Percentiles rank a stretch among this genome's conserved stretches.
These are phyloP conservation scores for Trichopria drosophilae DNA, from an alignment of 2,888 invertebrate genomes.

Conservation along the genomic window DNA sequence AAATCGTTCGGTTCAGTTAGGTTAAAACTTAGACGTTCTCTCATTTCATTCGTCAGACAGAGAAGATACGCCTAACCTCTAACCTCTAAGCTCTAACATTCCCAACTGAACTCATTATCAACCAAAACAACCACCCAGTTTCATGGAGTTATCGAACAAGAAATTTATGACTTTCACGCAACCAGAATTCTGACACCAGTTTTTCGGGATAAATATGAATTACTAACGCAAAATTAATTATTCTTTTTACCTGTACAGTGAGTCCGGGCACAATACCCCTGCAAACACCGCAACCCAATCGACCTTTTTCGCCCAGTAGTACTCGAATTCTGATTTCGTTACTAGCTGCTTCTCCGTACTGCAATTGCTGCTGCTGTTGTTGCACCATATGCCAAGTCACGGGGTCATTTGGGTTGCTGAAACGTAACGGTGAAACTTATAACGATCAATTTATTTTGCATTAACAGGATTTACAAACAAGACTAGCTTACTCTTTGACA, in stretches of 20 bases:
- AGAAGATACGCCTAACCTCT: too few species aligned
- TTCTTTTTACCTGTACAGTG: conserved; percentile 50
- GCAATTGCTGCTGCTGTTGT: conserved; percentile 61
- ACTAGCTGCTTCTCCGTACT: conserved; percentile 61
- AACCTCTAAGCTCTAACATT: too few species aligned
- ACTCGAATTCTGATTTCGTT: conserved; percentile 75
- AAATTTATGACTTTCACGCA: too few species aligned
- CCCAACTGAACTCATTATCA: too few species aligned
- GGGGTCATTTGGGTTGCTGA: conserved; percentile 73
- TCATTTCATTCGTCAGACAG: too few species aligned
- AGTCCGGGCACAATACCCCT: conserved; percentile 54
- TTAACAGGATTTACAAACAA: conserved; percentile 1
- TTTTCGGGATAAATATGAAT: neutral
- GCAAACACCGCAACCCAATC: conserved; percentile 77
- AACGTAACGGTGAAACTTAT: neutral
- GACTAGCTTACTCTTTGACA: conserved; percentile 83
- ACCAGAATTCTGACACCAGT: too few species aligned
- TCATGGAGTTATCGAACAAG: too few species aligned
- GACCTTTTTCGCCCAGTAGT: conserved; percentile 78
- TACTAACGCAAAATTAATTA: neutral
- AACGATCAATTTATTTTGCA: too few species aligned
- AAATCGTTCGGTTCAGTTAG: too few species aligned
- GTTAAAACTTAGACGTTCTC: too few species aligned
- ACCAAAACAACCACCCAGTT: too few species aligned
- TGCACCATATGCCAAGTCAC: conserved; percentile 84